Percentiles rank a stretch among this genome's conserved stretches.
These are phyloP conservation scores for Papilio protenor DNA, from an alignment of 2,888 invertebrate genomes.

Conservation along the genomic window DNA sequence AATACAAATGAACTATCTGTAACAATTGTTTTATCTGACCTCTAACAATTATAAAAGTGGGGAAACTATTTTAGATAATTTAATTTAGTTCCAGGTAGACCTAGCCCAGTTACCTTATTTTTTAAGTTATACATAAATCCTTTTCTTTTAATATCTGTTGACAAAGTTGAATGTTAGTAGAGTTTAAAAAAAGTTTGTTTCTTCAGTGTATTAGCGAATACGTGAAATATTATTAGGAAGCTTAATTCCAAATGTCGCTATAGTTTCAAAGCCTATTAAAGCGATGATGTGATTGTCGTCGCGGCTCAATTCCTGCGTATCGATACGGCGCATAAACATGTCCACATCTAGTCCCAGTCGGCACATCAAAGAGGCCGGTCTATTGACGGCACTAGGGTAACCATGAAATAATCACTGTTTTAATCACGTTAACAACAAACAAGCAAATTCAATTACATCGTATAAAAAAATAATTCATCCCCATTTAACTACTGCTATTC, in stretches of 20 bases:
- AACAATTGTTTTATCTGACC: not conserved
- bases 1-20: not conserved
- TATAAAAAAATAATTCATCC: not conserved
- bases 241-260: constrained; percentile 58
- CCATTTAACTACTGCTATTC: too few relatives aligned
- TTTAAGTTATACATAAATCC: not conserved
- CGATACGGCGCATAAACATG: constrained; percentile 72
- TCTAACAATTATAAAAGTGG: not conserved
- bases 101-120: too few relatives aligned
- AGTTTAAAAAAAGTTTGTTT: not conserved
- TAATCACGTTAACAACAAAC: not conserved
- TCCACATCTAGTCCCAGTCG: constrained; percentile 56
- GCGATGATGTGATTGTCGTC: constrained; percentile 65
- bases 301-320: constrained; percentile 69
- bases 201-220: not conserved
- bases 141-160: not conserved
- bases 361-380: constrained; percentile 56
- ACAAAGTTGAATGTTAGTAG: not conserved
- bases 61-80: not conserved
- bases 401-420: not conserved
- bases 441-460: too few relatives aligned
- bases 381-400: constrained; percentile 49
- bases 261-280: not conserved
- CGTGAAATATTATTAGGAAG: not conserved
- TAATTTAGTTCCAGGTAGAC: not conserved